phyloP scores from a whole-genome alignment of 2,113 vertebrate genomes.

The Chloebia gouldiae region DNA sequence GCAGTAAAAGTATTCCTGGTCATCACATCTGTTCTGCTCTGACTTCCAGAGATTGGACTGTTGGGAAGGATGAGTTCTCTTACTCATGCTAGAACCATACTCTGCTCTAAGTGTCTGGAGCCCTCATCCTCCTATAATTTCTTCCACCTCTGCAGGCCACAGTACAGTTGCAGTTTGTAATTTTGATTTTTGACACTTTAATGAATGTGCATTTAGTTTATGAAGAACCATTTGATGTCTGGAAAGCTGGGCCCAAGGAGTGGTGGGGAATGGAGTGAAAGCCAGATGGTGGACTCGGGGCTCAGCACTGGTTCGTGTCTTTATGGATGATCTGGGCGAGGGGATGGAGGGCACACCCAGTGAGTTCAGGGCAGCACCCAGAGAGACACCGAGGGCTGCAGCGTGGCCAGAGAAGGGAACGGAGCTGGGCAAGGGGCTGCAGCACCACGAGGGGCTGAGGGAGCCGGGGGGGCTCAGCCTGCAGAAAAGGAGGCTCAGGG shows the following conservation, averaged over 20 bases:
- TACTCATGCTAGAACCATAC: neutral
- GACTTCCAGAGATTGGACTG: neutral
- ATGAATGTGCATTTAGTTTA: neutral
- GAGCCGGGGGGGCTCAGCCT: neutral
- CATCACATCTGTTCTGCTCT: neutral
- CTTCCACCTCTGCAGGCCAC: neutral
- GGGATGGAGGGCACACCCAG: accelerated
- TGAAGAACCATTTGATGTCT: neutral
- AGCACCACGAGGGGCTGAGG: neutral
- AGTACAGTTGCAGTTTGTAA: neutral
- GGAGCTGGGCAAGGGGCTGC: neutral
- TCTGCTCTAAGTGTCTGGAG: neutral
- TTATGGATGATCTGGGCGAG: neutral
- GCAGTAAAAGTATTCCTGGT: neutral
- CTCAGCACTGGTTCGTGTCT: neutral
- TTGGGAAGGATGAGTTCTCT: neutral
- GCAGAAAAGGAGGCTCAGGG: neutral
- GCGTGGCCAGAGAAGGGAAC: too few relatives aligned
- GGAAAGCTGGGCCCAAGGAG: neutral
- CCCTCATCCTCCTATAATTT: neutral
- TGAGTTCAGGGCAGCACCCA: neutral
- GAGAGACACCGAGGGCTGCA: neutral
- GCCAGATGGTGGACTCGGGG: neutral
- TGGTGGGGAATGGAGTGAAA: neutral
- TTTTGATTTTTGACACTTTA: neutral